phyloP scores from a whole-genome alignment of 2,797 vertebrate species.

The Clarias pachynema region DNA sequence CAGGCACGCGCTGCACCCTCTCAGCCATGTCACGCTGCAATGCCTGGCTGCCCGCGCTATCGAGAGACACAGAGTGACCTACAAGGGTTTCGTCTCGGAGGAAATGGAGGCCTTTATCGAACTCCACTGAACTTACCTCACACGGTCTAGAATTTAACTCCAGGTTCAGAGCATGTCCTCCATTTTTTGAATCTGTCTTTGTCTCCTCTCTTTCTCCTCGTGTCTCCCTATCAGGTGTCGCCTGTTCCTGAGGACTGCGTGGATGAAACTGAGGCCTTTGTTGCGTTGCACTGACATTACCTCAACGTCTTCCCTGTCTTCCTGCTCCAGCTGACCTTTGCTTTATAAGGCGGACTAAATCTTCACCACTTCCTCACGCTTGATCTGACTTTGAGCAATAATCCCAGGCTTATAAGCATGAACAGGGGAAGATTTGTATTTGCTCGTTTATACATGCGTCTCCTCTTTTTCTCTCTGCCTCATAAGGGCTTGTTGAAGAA shows the following conservation, averaged over 20 bases:
- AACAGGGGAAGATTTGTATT: slow-evolving; percentile 39
- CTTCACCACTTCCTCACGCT: slow-evolving; percentile 39
- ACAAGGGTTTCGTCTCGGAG: slow-evolving; percentile 92
- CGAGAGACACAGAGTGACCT: slow-evolving; percentile 91
- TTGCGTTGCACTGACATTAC: background rate
- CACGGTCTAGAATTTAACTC: background rate
- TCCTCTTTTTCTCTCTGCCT: slow-evolving; percentile 30
- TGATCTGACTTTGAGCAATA: slow-evolving; percentile 72
- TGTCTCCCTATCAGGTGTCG: background rate
- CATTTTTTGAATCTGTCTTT: slow-evolving; percentile 1
- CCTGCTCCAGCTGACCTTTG: background rate
- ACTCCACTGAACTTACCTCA: slow-evolving; percentile 80
- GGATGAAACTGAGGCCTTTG: background rate
- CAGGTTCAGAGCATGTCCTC: slow-evolving; percentile 28
- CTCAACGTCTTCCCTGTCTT: slow-evolving; percentile 1
- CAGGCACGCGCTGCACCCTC: slow-evolving; percentile 85
- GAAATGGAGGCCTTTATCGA: slow-evolving; percentile 96
- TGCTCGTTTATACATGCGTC: slow-evolving; percentile 21
- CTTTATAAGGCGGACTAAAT: background rate
- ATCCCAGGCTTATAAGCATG: slow-evolving; percentile 47
- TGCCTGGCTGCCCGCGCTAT: slow-evolving; percentile 93
- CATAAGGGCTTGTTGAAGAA: slow-evolving; percentile 36
- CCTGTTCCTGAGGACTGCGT: background rate
- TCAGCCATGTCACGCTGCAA: slow-evolving; percentile 92
- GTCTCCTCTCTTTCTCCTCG: background rate